Conservation (phyloP, 2,113 vertebrate genomes). For the Zapus hudsonius region DNA sequence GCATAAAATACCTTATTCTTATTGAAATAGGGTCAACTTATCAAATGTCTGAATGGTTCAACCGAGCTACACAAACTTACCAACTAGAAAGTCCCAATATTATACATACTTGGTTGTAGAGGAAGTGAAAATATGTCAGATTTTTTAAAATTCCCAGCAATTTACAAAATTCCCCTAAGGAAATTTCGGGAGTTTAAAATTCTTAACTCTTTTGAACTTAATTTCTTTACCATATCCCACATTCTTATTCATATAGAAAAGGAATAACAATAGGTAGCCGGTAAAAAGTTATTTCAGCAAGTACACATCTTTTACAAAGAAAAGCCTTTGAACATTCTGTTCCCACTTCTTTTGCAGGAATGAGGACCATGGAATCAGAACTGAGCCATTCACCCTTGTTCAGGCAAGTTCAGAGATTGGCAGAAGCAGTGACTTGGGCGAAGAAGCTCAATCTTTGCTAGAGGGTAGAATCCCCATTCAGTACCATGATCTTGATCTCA, state of each 20-base stretch:
- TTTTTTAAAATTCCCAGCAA: conserved; percentile 47
- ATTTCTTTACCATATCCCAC: conserved; percentile 8
- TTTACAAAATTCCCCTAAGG: conserved; percentile 71
- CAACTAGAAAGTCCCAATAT: conserved; percentile 56
- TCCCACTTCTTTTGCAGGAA: not conserved
- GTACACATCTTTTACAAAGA: not conserved
- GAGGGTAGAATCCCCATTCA: not conserved
- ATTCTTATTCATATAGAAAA: conserved; percentile 27
- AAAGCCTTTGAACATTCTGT: conserved; percentile 7
- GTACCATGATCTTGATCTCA: conserved; percentile 14
- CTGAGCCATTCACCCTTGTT: not conserved
- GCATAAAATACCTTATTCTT: conserved; percentile 6
- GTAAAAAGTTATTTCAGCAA: conserved; percentile 39
- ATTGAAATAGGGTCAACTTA: not conserved
- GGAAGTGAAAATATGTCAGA: conserved; percentile 71
- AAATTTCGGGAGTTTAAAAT: conserved; percentile 72
- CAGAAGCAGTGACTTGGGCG: not conserved
- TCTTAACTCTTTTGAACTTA: conserved; percentile 16
- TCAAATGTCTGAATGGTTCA: conserved; percentile 44
- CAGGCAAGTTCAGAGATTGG: not conserved
- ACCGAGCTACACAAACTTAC: conserved; percentile 7
- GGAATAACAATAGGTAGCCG: conserved; percentile 1
- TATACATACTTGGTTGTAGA: not conserved
- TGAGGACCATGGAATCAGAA: conserved; percentile 30
- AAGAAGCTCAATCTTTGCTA: not conserved